These are phyloP conservation scores for Papilio glaucus DNA, from an alignment of 1,140 invertebrate species.

Conservation along the genomic window DNA sequence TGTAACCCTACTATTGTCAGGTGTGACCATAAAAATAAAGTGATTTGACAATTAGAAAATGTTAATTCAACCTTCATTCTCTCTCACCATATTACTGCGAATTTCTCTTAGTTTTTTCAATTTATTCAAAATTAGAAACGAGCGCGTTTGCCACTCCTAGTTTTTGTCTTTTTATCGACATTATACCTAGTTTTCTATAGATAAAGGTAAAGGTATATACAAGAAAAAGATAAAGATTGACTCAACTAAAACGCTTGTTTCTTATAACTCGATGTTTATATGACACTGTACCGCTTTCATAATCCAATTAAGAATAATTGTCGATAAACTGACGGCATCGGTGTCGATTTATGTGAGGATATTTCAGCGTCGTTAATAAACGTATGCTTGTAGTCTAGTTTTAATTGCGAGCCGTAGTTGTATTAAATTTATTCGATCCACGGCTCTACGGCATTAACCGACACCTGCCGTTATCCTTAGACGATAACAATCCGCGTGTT, in stretches of 20 bases:
- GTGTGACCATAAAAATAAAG: no score
- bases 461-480: constrained; percentile 61
- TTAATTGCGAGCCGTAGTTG: constrained; percentile 76
- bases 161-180: no score
- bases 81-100: no score
- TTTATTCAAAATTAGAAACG: no score
- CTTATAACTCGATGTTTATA: constrained; percentile 41
- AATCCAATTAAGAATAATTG: constrained; percentile 83
- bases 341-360: constrained; percentile 82
- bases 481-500: constrained; percentile 34
- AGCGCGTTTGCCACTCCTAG: no score
- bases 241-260: constrained; percentile 35
- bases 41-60: no score
- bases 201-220: no score
- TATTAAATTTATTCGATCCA: constrained; percentile 77
- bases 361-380: constrained; percentile 83
- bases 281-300: constrained; percentile 73
- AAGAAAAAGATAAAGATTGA: no score
- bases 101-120: no score
- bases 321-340: constrained; percentile 80
- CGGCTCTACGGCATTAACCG: constrained; percentile 49
- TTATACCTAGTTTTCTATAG: no score
- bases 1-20: no score
- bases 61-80: no score
- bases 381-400: constrained; percentile 80